Conservation (phyloP, 1,140 invertebrate species). For the Drosophila kikkawai region DNA sequence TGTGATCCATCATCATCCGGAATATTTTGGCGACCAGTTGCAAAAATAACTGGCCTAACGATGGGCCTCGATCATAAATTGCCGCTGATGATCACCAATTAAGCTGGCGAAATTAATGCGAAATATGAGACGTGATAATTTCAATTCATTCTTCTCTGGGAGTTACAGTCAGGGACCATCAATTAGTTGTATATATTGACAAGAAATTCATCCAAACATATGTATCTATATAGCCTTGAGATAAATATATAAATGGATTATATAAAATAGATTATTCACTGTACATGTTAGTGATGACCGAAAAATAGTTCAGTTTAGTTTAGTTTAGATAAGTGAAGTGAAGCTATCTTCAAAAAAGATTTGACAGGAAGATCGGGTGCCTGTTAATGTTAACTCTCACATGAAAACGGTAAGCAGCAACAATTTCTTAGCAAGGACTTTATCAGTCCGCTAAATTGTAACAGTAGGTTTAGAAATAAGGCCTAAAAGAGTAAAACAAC, state of each 20-base stretch:
- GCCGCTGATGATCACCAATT: constrained; percentile 64
- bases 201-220: background rate
- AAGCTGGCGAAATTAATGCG: constrained; percentile 63
- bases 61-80: constrained; percentile 53
- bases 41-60: background rate
- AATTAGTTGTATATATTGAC: constrained; percentile 50
- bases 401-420: no score
- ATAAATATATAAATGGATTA: background rate
- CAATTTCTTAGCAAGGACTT: background rate
- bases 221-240: background rate
- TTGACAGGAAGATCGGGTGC: no score
- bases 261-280: no score
- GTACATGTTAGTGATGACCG: background rate
- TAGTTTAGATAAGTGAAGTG: no score
- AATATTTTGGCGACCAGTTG: constrained; percentile 11
- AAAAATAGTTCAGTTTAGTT: background rate
- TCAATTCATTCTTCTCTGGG: constrained; percentile 15
- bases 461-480: background rate
- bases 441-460: background rate
- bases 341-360: no score
- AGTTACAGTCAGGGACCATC: constrained; percentile 27
- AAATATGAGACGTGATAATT: constrained; percentile 38
- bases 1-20: constrained; percentile 11
- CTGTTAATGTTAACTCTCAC: no score
- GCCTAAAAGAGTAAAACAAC: no score